These are phyloP conservation scores for Dallia pectoralis DNA, from an alignment of 2,797 vertebrate genomes.

Conservation along the genomic window DNA sequence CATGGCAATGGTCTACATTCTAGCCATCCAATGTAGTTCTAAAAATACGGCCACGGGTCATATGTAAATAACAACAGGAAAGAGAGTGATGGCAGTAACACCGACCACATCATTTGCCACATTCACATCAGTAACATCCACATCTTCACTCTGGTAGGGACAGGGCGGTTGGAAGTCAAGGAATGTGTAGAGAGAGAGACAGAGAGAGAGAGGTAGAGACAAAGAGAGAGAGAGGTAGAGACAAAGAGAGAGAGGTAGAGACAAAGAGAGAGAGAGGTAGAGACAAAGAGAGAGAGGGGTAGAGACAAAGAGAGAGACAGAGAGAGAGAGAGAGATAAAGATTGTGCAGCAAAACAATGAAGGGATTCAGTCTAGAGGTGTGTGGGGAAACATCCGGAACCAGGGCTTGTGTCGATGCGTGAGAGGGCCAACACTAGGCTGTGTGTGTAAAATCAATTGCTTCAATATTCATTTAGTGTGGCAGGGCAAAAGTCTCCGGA, in stretches of 20 bases:
- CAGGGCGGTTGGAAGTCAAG: constrained; percentile 30
- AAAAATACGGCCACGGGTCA: too few relatives aligned
- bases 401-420: constrained; percentile 52
- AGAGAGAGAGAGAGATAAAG: constrained; percentile 41
- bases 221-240: constrained; percentile 27
- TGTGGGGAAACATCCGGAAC: constrained; percentile 35
- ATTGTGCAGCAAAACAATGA: constrained; percentile 68
- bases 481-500: neutral
- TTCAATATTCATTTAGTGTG: constrained; percentile 56
- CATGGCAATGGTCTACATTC: too few relatives aligned
- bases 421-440: constrained; percentile 47
- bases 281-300: constrained; percentile 36
- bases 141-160: constrained; percentile 38
- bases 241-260: constrained; percentile 21
- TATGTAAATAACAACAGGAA: too few relatives aligned
- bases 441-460: constrained; percentile 31
- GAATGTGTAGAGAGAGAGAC: constrained; percentile 57
- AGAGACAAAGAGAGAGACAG: constrained; percentile 20
- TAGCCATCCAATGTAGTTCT: too few relatives aligned
- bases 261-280: constrained; percentile 45
- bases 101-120: constrained; percentile 14
- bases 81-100: neutral
- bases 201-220: constrained; percentile 33
- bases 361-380: constrained; percentile 45
- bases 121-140: constrained; percentile 22